Evolutionary conservation across 1,140 invertebrate species (phyloP).

Genomic region (Coboldia fuscipes): DNA sequence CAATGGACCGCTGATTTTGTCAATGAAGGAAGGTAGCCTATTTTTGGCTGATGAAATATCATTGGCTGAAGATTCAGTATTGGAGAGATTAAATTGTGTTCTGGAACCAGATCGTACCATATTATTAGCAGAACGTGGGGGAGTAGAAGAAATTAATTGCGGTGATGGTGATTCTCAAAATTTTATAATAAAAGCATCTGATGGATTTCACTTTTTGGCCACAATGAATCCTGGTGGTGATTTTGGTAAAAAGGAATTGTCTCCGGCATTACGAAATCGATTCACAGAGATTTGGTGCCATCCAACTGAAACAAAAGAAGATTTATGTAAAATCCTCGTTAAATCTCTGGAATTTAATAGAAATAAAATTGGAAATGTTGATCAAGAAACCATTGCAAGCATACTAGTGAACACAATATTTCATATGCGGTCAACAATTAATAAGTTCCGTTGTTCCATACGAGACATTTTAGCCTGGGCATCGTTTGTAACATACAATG

Average conservation of each 20-base stretch:
- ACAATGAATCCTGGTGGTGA: slow-evolving; percentile 99
- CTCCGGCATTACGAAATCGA: slow-evolving; percentile 88
- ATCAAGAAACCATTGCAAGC: slow-evolving; percentile 10
- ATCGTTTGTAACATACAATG: slow-evolving; percentile 62
- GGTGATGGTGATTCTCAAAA: slow-evolving; percentile 22
- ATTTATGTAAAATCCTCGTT: slow-evolving; percentile 34
- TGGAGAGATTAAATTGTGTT: slow-evolving; percentile 93
- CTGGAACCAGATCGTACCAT: slow-evolving; percentile 85
- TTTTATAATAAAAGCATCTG: slow-evolving; percentile 43
- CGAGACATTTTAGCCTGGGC: slow-evolving; percentile 88
- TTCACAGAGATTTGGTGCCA: slow-evolving; percentile 98
- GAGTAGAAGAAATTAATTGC: slow-evolving; percentile 17
- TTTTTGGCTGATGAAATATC: slow-evolving; percentile 99
- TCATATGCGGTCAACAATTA: slow-evolving; percentile 18
- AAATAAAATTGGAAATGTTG: neutral
- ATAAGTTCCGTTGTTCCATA: slow-evolving; percentile 66
- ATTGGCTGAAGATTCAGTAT: slow-evolving; percentile 92
- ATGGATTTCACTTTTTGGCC: slow-evolving; percentile 77
- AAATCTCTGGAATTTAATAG: slow-evolving; percentile 6
- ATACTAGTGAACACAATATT: slow-evolving; percentile 17
- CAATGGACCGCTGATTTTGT: slow-evolving; percentile 81
- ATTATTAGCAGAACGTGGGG: slow-evolving; percentile 74
- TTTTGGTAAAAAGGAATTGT: slow-evolving; percentile 98
- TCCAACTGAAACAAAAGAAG: slow-evolving; percentile 25
- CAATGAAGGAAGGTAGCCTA: slow-evolving; percentile 71